These are phyloP conservation scores for Orbicella faveolata DNA, from an alignment of 64 coral and sea anemone species.

Conservation along the genomic window DNA sequence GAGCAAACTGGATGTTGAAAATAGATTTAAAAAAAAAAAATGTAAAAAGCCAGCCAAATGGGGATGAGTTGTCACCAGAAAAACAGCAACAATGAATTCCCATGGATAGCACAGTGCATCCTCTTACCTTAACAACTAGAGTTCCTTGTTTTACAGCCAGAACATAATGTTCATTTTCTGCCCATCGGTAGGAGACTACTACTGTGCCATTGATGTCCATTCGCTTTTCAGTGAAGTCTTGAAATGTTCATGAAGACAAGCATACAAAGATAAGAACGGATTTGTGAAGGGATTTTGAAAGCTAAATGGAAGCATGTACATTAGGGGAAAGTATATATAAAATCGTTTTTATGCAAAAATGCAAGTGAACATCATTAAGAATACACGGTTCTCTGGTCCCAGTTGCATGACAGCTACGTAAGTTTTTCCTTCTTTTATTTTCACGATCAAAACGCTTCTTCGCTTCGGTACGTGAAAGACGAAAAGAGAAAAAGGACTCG, in stretches of 20 bases:
- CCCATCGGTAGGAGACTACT: neutral
- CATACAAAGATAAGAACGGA: neutral
- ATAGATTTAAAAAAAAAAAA: no score
- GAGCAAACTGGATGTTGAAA: neutral
- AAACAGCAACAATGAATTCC: no score
- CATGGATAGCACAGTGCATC: neutral
- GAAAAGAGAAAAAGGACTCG: no score
- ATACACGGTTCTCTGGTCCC: no score
- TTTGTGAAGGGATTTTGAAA: neutral
- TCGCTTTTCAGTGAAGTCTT: conserved; percentile 7
- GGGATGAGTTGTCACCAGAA: no score
- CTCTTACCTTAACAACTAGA: neutral
- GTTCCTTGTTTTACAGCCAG: neutral
- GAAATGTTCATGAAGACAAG: neutral
- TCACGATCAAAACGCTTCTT: no score
- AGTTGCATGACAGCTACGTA: no score
- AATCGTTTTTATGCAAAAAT: no score
- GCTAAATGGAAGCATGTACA: neutral
- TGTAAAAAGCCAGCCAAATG: no score
- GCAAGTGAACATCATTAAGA: no score
- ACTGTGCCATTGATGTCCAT: neutral
- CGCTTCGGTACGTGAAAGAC: no score
- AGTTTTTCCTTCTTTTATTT: no score
- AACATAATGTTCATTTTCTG: neutral
- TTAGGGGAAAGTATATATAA: neutral